phyloP scores from a whole-genome alignment of 2,797 vertebrate species.

The Molossus molossus region DNA sequence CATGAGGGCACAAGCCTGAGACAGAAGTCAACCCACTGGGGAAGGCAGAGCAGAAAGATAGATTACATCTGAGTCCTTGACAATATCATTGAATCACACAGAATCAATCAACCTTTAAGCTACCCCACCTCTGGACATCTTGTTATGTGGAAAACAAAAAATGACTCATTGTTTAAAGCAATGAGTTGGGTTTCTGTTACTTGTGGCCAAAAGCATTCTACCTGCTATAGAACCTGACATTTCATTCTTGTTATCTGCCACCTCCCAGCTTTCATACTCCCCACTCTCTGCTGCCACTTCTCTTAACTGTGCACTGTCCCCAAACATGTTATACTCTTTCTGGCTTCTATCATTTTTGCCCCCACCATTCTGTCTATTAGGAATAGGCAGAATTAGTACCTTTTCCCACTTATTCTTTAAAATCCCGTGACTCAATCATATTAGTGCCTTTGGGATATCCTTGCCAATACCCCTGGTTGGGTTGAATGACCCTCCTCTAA shows the following conservation, averaged over 20 bases:
- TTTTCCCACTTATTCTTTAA: not conserved
- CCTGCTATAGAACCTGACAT: not conserved
- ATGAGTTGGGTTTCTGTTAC: not conserved
- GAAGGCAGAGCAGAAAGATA: not conserved
- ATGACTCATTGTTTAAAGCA: not conserved
- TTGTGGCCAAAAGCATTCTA: not conserved
- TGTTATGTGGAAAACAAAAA: not conserved
- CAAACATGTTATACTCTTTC: not conserved
- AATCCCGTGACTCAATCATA: not conserved
- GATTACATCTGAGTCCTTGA: not conserved
- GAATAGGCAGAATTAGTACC: not conserved
- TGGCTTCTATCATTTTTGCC: not conserved
- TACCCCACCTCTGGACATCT: not conserved
- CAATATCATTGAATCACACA: not conserved
- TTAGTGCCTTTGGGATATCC: not conserved
- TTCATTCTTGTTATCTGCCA: not conserved
- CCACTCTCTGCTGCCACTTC: not conserved
- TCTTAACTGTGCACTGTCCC: not conserved
- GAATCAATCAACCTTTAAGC: not conserved
- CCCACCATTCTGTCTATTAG: not conserved
- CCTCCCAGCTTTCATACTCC: not conserved
- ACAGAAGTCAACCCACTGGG: not conserved
- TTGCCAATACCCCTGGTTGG: not conserved
- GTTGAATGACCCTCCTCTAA: not conserved
- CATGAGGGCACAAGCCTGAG: not conserved